These are phyloP conservation scores for Machimus atricapillus DNA, from an alignment of 2,888 invertebrate genomes.

Conservation along the genomic window DNA sequence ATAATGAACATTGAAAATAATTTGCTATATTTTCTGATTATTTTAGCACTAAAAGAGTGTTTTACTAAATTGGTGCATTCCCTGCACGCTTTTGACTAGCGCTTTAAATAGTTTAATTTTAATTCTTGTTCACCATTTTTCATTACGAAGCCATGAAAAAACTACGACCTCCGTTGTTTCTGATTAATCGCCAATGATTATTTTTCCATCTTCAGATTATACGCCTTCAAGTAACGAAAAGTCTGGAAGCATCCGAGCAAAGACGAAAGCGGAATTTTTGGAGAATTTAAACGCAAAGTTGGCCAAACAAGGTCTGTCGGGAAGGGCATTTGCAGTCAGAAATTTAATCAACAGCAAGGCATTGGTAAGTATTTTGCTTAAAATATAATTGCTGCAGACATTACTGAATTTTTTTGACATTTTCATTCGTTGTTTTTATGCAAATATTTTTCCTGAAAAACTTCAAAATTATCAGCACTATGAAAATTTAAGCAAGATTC, in stretches of 20 bases:
- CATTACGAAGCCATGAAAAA: neutral
- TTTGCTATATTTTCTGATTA: neutral
- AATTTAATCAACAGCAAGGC: conserved; percentile 77
- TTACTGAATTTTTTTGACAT: conserved; percentile 2
- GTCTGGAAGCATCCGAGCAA: conserved; percentile 61
- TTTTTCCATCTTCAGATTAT: conserved; percentile 37
- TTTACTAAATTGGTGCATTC: neutral
- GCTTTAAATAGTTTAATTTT: neutral
- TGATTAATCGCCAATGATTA: neutral
- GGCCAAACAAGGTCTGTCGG: conserved; percentile 68
- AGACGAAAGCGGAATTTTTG: conserved; percentile 71
- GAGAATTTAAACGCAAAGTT: conserved; percentile 84
- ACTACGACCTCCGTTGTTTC: neutral
- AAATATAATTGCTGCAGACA: neutral
- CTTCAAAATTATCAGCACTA: conserved; percentile 8
- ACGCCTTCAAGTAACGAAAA: conserved; percentile 60
- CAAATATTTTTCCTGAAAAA: neutral
- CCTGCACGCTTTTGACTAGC: neutral
- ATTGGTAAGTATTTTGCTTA: conserved; percentile 65
- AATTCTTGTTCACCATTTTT: neutral
- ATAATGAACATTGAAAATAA: neutral
- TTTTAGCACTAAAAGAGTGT: neutral
- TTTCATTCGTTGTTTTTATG: neutral
- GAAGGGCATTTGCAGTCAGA: conserved; percentile 72
- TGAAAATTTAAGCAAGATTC: conserved; percentile 21